Evolutionary conservation across 2,888 invertebrate genomes (phyloP).

Genomic region (Nephrotoma guestfalica): DNA sequence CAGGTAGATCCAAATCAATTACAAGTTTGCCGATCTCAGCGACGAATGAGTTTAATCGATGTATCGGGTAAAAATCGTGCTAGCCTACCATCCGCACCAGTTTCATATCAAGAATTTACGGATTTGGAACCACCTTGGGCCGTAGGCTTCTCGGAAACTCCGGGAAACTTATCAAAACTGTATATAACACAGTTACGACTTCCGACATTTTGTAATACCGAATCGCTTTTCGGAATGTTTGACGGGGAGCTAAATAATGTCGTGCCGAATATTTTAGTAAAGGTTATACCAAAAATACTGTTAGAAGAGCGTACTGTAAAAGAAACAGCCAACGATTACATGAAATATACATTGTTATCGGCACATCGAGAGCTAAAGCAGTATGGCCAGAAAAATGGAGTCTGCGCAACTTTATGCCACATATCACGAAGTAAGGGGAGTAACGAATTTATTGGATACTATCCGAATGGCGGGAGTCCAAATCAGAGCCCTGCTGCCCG

Average conservation of each 20-base stretch:
- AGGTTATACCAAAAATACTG: constrained; percentile 62
- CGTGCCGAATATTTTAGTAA: constrained; percentile 53
- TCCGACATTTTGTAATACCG: constrained; percentile 63
- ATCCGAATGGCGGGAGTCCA: constrained; percentile 25
- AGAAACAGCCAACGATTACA: constrained; percentile 65
- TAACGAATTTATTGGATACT: constrained; percentile 35
- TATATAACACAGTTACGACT: constrained; percentile 63
- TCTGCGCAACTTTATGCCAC: constrained; percentile 59
- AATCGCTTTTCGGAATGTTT: constrained; percentile 71
- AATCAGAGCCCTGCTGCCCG: constrained; percentile 34
- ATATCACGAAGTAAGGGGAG: constrained; percentile 44
- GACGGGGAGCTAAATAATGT: constrained; percentile 61
- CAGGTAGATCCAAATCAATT: constrained; percentile 75
- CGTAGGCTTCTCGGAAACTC: constrained; percentile 73
- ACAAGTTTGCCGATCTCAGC: constrained; percentile 60
- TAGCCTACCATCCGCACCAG: constrained; percentile 42
- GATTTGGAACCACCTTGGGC: constrained; percentile 59
- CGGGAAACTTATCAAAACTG: constrained; percentile 57
- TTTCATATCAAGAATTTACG: constrained; percentile 36
- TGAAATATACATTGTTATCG: constrained; percentile 70
- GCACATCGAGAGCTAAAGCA: constrained; percentile 64
- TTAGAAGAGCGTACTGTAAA: constrained; percentile 68
- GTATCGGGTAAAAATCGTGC: constrained; percentile 66
- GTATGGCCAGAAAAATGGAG: constrained; percentile 56
- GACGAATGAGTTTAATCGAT: constrained; percentile 70